phyloP scores from a whole-genome alignment of 2,888 invertebrate species.

The Balanococcus diminutus region DNA sequence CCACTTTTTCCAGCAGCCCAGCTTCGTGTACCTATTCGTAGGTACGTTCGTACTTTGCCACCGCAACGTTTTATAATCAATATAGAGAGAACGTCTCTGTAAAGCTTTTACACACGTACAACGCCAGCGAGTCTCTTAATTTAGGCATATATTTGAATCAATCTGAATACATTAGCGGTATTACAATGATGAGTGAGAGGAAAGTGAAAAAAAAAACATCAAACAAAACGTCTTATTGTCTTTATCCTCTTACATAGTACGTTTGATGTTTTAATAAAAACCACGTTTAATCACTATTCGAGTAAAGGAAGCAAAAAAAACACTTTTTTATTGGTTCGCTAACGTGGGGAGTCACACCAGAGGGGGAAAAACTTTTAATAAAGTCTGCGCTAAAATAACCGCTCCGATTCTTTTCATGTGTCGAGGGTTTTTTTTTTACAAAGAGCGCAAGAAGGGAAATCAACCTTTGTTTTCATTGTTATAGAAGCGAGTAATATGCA shows the following conservation, averaged over 20 bases:
- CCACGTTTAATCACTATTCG: constrained; percentile 10
- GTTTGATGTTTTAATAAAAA: constrained; percentile 27
- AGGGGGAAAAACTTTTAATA: neutral
- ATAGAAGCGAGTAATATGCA: neutral
- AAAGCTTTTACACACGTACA: neutral
- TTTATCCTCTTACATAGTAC: neutral
- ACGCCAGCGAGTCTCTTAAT: constrained; percentile 9
- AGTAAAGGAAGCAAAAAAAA: neutral
- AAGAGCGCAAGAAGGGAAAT: neutral
- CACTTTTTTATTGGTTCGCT: neutral
- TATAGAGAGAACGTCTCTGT: neutral
- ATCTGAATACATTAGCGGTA: constrained; percentile 15
- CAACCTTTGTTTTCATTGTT: constrained; percentile 20
- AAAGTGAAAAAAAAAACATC: neutral
- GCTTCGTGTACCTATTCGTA: neutral
- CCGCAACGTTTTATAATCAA: neutral
- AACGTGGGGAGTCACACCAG: neutral
- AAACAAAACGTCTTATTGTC: neutral
- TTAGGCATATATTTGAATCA: constrained; percentile 31
- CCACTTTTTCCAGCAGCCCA: neutral
- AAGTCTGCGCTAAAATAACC: constrained; percentile 15
- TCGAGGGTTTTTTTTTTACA: neutral
- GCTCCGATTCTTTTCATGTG: constrained; percentile 8
- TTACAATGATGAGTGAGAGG: neutral
- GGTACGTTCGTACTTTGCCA: neutral